Evolutionary conservation across 2,797 vertebrate genomes (phyloP).

Genomic region (Eremophila alpestris): DNA sequence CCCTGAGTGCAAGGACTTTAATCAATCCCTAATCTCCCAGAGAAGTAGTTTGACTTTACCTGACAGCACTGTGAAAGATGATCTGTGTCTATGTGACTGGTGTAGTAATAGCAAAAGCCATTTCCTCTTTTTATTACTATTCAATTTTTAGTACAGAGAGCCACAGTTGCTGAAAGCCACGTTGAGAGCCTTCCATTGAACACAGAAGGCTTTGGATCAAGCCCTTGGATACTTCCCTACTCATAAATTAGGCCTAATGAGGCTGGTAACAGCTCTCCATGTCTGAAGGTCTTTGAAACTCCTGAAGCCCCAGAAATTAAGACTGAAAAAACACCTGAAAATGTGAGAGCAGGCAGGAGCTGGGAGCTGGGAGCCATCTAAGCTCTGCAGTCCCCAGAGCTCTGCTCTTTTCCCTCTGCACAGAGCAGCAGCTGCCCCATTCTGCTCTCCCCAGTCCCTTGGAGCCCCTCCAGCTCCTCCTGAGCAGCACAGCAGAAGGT

Average conservation of each 20-base stretch:
- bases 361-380: not conserved
- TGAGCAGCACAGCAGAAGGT: not conserved
- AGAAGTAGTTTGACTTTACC: constrained; percentile 54
- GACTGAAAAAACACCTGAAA: not conserved
- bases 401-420: not conserved
- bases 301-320: not conserved
- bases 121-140: not conserved
- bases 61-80: constrained; percentile 35
- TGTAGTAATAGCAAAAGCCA: not conserved
- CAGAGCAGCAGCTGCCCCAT: not conserved
- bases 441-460: not conserved
- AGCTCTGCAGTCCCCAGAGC: too few species aligned
- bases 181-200: not conserved
- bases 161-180: not conserved
- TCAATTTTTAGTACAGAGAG: not conserved
- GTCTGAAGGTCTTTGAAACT: not conserved
- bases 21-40: constrained; percentile 31
- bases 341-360: not conserved
- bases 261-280: not conserved
- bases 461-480: not conserved
- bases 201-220: not conserved
- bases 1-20: constrained; percentile 16
- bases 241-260: not conserved
- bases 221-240: not conserved
- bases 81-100: not conserved